phyloP scores from a whole-genome alignment of 2,113 vertebrate species.

The Variabilichromis moorii region DNA sequence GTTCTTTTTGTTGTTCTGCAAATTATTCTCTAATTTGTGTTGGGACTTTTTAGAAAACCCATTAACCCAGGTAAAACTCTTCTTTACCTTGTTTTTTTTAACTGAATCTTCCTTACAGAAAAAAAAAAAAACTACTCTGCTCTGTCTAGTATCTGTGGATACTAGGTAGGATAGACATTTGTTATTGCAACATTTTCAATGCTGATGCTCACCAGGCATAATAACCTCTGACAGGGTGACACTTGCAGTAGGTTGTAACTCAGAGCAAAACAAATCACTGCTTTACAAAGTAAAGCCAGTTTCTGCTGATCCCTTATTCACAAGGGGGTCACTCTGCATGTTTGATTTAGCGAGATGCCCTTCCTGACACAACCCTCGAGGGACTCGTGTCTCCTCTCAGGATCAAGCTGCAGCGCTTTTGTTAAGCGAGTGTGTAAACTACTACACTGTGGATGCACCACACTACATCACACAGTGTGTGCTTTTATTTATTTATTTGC shows the following conservation, averaged over 20 bases:
- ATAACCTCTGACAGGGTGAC: not conserved
- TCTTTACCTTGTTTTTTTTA: not conserved
- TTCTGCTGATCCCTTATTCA: not conserved
- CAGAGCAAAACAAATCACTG: not conserved
- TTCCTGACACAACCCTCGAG: not conserved
- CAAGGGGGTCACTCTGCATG: not conserved
- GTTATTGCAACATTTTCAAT: not conserved
- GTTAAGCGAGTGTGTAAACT: not conserved
- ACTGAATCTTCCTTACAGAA: not conserved
- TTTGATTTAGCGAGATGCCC: not conserved
- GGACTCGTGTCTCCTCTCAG: not conserved
- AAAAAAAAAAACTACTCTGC: not conserved
- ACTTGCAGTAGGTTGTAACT: not conserved
- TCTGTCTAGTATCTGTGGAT: not conserved
- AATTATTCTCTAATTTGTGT: not conserved
- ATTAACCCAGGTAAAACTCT: not conserved
- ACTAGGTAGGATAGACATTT: not conserved
- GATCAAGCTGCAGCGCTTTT: not conserved
- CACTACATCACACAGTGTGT: not conserved
- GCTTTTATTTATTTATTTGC: not conserved
- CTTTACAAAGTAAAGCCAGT: not conserved
- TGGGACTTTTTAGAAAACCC: not conserved
- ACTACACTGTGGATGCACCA: not conserved
- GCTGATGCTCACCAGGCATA: not conserved
- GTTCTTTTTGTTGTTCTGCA: not conserved